Base-by-base conservation (phyloP, 2,888 invertebrate species). In the Tachina grossa region DNA sequence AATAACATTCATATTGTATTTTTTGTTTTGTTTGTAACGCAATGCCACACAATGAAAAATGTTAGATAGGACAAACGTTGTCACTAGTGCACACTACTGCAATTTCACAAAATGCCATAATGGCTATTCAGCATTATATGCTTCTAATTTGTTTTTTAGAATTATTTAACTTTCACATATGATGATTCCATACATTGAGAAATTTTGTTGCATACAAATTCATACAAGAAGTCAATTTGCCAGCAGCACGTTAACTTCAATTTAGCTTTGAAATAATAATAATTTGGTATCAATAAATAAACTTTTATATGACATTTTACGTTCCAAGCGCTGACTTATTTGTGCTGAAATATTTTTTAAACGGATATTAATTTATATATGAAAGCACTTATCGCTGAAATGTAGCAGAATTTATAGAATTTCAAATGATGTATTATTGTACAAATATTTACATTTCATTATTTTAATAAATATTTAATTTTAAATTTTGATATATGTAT, bases 181-280 rank as follows among this genome's bases (percentile, higher is more conserved):
- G 10, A 43, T 6, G 3, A 3, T 1, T 59, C 2, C 14, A n/a
- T 39, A n/a, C 16, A 43, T n/a, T 49, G 14, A 0, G n/a, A 9
- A 9, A 11, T 53, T 9, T 10, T 6, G 14, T n/a, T 41, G 31
- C 41, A 14, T 55, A 14, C 14, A 13, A 31, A 31, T 31, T 0
- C 2, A 31, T 31, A 31, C 51, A 41, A 41, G 41, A n/a, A 63
- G 43, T 45, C 66, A 81, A 81, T 81, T 74, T 68, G 59, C 14
- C 72, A 19, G 13, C 51, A 59, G 74, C 45, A 31, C 45, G 51
- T 0, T 3, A 31, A 31, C 31, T 66, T 74, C 9, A 8, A 68
- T 74, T 49, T 45, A 61, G 51, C 14, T 61, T 41, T 10, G 61
- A 41, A 10, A 11, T 43, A 16, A 19, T 51, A 13, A 53, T 39